Conservation (phyloP, 2,113 vertebrate species). For the Ctenodactylus gundi region DNA sequence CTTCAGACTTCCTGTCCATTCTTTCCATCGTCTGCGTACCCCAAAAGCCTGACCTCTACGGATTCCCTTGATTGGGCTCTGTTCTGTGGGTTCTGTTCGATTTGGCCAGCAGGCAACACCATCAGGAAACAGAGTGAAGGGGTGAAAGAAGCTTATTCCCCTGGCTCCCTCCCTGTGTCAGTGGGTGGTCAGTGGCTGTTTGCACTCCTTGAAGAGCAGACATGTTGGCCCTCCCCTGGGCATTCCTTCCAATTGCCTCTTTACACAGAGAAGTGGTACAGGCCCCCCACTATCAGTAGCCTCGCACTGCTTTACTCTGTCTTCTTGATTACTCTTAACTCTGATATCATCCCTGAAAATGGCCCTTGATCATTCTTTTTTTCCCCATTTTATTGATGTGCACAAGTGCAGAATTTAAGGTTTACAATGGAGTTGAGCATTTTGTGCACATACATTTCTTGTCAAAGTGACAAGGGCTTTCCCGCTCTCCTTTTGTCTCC, state of each 20-base stretch:
- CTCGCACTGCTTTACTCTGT: background rate
- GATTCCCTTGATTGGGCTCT: background rate
- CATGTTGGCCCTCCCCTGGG: background rate
- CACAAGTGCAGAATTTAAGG: too few relatives aligned
- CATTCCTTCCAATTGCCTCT: background rate
- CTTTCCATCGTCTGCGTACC: background rate
- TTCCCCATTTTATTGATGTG: too few relatives aligned
- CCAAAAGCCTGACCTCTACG: background rate
- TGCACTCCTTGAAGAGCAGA: background rate
- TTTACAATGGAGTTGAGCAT: too few relatives aligned
- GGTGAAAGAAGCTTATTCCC: background rate
- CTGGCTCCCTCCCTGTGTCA: background rate
- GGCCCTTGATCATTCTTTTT: background rate
- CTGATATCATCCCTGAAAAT: background rate
- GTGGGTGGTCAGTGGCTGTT: background rate
- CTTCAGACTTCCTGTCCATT: background rate
- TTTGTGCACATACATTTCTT: too few relatives aligned
- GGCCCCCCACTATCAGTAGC: background rate
- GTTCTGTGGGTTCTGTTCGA: background rate
- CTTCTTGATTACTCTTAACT: background rate
- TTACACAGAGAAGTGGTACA: background rate
- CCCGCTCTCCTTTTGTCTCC: too few relatives aligned
- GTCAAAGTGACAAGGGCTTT: too few relatives aligned
- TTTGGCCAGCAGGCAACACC: background rate
- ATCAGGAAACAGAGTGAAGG: background rate